phyloP scores from a whole-genome alignment of 2,797 vertebrate genomes.

The Poeciliopsis turneri region DNA sequence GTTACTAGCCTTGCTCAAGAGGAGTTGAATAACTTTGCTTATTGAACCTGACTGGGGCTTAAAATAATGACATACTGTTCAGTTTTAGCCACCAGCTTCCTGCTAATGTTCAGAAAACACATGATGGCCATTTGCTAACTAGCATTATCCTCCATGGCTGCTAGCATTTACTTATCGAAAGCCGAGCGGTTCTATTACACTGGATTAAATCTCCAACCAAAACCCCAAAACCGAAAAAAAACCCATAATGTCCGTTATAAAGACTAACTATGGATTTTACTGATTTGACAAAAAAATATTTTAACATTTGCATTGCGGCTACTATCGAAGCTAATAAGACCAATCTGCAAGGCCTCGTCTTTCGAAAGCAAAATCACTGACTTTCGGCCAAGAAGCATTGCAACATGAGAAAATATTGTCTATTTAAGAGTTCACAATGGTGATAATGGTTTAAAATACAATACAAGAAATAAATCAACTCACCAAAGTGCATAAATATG shows the following conservation, averaged over 20 bases:
- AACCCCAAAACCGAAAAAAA: background rate
- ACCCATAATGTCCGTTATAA: accelerated
- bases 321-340: constrained; percentile 30
- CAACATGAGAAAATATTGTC: background rate
- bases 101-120: background rate
- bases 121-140: constrained; percentile 8
- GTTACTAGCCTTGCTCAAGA: background rate
- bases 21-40: background rate
- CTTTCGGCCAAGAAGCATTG: background rate
- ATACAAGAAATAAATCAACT: constrained; percentile 7
- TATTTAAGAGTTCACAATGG: background rate
- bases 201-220: too few relatives aligned
- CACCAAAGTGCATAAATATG: constrained; percentile 43
- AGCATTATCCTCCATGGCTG: constrained; percentile 1
- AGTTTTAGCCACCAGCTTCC: background rate
- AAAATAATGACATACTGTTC: background rate
- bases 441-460: background rate
- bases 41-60: background rate
- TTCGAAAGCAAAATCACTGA: background rate
- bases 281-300: background rate
- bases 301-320: background rate
- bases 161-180: background rate
- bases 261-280: background rate
- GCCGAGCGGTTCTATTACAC: background rate
- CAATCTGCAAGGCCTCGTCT: constrained; percentile 53